A percentile compares a stretch with the other conserved stretches of the same genome.
Conservation (phyloP, 2,797 vertebrate species). For the Columba guinea region DNA sequence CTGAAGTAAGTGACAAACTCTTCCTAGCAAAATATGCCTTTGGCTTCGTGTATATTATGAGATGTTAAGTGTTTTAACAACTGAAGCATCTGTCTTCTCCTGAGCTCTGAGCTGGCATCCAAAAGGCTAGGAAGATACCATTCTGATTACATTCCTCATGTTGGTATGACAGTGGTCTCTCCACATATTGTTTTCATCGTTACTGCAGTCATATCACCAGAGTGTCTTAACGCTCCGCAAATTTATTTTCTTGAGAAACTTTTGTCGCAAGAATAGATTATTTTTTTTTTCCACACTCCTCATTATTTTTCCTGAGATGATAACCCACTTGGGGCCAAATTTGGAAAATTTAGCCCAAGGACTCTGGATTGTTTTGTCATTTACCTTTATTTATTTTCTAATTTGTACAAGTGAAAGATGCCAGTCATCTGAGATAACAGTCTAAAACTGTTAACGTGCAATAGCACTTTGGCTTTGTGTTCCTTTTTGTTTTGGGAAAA, state of each 20-base stretch:
- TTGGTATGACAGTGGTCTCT: background rate
- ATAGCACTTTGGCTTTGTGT: background rate
- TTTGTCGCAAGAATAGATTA: background rate
- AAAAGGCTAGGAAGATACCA: constrained; percentile 10
- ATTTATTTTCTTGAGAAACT: constrained; percentile 32
- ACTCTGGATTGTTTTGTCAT: background rate
- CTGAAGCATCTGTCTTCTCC: background rate
- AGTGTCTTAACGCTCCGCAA: background rate
- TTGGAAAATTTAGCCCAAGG: background rate
- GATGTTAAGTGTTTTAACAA: constrained; percentile 25
- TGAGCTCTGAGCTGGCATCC: constrained; percentile 7
- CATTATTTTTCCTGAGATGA: background rate
- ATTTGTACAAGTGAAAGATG: background rate
- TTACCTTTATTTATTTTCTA: constrained; percentile 21
- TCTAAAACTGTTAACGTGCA: background rate
- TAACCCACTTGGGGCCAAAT: background rate
- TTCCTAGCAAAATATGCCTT: background rate
- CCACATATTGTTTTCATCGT: constrained; percentile 23
- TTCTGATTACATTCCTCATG: background rate
- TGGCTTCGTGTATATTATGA: background rate
- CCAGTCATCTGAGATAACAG: too few species aligned
- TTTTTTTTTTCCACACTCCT: background rate
- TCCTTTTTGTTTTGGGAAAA: background rate
- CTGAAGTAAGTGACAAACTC: background rate
- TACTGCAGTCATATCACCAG: background rate